A percentile compares a stretch with the other conserved stretches of the same genome.
phyloP scores from a whole-genome alignment of 2,797 vertebrate genomes.

The Gymnothorax javanicus region DNA sequence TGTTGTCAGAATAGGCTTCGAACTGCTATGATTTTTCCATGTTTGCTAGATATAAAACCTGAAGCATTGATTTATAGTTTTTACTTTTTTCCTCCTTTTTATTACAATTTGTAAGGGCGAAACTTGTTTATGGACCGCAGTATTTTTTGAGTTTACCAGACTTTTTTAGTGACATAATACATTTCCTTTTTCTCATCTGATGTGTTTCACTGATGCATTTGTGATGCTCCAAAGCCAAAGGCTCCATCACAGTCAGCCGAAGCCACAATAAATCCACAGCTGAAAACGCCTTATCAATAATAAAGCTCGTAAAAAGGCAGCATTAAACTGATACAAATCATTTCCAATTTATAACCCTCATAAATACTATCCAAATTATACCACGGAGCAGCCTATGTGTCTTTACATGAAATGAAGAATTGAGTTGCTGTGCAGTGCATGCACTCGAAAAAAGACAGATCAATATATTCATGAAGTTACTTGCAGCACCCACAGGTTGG shows the following conservation, averaged over 20 bases:
- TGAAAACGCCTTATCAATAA: neutral
- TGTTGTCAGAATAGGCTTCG: neutral
- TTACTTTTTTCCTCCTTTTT: neutral
- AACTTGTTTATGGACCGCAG: neutral
- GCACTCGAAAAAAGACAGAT: neutral
- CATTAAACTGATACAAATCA: neutral
- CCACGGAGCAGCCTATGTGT: neutral
- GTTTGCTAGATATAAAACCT: neutral
- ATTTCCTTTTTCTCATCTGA: neutral
- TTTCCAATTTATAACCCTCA: neutral
- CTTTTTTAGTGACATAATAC: neutral
- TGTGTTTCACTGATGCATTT: neutral
- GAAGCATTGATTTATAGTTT: neutral
- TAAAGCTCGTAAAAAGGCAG: neutral
- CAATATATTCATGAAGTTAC: neutral
- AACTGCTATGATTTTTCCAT: neutral
- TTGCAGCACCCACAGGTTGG: neutral
- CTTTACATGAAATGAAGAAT: neutral
- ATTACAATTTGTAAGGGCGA: neutral
- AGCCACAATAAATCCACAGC: neutral
- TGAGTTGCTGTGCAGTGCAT: neutral
- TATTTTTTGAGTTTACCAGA: neutral
- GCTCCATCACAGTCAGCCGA: neutral
- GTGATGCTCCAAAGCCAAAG: neutral
- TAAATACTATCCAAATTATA: neutral